Evolutionary conservation across 2,888 invertebrate genomes (phyloP).

Genomic region (Tetragonula carbonaria): DNA sequence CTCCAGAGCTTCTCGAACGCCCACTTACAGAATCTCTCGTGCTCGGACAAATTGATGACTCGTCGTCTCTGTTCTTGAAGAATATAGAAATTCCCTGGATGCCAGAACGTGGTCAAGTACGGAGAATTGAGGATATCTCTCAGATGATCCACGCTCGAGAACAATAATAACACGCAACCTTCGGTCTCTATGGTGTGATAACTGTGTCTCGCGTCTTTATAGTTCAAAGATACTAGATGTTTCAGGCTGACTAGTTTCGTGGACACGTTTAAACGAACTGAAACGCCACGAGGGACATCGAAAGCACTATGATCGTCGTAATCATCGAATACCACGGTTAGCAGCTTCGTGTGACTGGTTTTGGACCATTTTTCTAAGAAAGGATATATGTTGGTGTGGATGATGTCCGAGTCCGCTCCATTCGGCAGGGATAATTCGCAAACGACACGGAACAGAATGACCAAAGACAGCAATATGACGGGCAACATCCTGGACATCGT

Average conservation of each 20-base stretch:
- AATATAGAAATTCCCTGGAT: slow-evolving; percentile 51
- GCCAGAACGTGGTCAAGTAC: slow-evolving; percentile 47
- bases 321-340: slow-evolving; percentile 52
- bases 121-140: slow-evolving; percentile 25
- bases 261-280: slow-evolving; percentile 11
- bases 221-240: slow-evolving; percentile 8
- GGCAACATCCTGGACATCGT: not conserved
- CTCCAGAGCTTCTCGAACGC: slow-evolving; percentile 50
- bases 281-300: not conserved
- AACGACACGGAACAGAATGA: not conserved
- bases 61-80: not conserved
- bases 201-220: not conserved
- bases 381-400: slow-evolving; percentile 12
- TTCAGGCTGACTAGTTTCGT: slow-evolving; percentile 23
- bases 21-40: slow-evolving; percentile 43
- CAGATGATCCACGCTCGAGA: slow-evolving; percentile 10
- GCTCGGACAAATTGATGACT: not conserved
- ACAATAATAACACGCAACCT: slow-evolving; percentile 40
- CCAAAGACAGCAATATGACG: not conserved
- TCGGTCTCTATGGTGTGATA: slow-evolving; percentile 17
- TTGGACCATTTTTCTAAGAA: slow-evolving; percentile 41
- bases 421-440: not conserved
- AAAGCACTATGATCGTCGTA: not conserved
- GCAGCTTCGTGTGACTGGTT: not conserved
- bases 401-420: not conserved